Percentiles rank a stretch among this genome's conserved stretches.
phyloP scores from a whole-genome alignment of 2,888 invertebrate genomes.

The Epiblema foenella region DNA sequence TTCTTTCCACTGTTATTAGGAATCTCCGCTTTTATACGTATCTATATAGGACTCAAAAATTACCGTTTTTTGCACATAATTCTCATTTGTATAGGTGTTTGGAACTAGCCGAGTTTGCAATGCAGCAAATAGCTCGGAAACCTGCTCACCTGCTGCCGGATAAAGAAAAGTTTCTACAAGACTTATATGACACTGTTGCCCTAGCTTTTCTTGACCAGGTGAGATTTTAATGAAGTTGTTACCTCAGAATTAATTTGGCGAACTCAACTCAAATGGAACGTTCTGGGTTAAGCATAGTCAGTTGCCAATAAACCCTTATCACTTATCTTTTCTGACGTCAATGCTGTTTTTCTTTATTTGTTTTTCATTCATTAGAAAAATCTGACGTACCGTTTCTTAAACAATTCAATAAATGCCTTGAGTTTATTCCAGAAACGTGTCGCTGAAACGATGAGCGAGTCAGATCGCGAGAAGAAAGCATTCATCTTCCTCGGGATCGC shows the following conservation, averaged over 20 bases:
- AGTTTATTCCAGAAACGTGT: conserved; percentile 66
- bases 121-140: conserved; percentile 73
- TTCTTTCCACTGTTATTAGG: too few relatives aligned
- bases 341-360: too few relatives aligned
- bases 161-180: conserved; percentile 72
- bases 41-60: too few relatives aligned
- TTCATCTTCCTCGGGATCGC: conserved; percentile 74
- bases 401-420: background rate
- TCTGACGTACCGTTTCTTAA: background rate
- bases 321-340: too few relatives aligned
- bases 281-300: too few relatives aligned
- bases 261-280: too few relatives aligned
- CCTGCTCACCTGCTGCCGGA: conserved; percentile 65
- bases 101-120: conserved; percentile 73
- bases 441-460: conserved; percentile 68
- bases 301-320: too few relatives aligned
- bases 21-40: too few relatives aligned
- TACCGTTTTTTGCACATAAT: background rate
- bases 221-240: conserved; percentile 9
- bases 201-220: conserved; percentile 76
- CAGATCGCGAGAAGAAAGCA: conserved; percentile 74
- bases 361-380: too few relatives aligned
- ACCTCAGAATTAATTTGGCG: too few relatives aligned
- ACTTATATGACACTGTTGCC: conserved; percentile 69
- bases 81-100: conserved; percentile 54